Evolutionary conservation across 2,888 invertebrate genomes (phyloP).

Genomic region (Cremastinae sp.): DNA sequence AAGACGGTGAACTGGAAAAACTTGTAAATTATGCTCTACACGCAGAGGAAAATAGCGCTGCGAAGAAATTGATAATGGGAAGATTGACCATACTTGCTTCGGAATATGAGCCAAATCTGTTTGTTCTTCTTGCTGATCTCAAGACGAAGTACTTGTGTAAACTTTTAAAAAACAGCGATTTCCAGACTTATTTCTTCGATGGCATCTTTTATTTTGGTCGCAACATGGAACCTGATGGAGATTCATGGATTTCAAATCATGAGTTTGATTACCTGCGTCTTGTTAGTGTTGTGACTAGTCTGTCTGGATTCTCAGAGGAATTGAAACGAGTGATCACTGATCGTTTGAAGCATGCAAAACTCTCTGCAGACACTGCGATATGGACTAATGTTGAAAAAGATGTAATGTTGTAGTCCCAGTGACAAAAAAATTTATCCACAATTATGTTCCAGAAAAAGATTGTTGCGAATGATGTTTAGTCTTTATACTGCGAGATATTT

Average conservation of each 20-base stretch:
- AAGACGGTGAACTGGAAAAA: conserved; percentile 72
- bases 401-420: no score
- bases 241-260: conserved; percentile 77
- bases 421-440: no score
- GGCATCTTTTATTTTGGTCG: conserved; percentile 80
- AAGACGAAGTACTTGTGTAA: conserved; percentile 72
- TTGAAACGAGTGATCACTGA: conserved; percentile 80
- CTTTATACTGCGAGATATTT: no score
- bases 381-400: conserved; percentile 73
- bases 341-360: conserved; percentile 80
- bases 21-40: conserved; percentile 73
- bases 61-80: conserved; percentile 68
- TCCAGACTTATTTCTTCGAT: conserved; percentile 79
- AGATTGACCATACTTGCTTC: conserved; percentile 64
- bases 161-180: conserved; percentile 75
- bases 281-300: conserved; percentile 77
- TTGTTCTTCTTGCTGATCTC: conserved; percentile 73
- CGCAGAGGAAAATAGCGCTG: conserved; percentile 59
- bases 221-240: conserved; percentile 77
- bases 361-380: conserved; percentile 69
- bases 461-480: no score
- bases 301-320: conserved; percentile 77
- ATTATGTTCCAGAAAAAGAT: no score
- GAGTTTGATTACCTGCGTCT: conserved; percentile 82
- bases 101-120: conserved; percentile 68